Conservation (phyloP, 2,888 invertebrate genomes). For the Ormyrus pomaceus region DNA sequence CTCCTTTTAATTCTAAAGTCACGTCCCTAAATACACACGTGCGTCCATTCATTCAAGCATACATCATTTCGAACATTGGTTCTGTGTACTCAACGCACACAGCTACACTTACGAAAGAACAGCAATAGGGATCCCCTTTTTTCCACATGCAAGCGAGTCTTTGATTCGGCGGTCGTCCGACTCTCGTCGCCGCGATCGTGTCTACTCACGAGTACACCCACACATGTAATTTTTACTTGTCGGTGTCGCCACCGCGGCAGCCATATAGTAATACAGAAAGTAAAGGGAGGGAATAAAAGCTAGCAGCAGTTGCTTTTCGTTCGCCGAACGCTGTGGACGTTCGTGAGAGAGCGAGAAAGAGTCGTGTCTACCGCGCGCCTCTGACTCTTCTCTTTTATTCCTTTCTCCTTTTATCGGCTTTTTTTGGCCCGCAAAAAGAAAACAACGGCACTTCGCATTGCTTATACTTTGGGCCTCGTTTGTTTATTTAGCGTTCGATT, state of each 20-base stretch:
- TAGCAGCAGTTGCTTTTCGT: slow-evolving; percentile 48
- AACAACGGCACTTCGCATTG: neutral
- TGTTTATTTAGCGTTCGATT: neutral
- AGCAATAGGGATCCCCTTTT: neutral
- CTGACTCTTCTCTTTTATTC: neutral
- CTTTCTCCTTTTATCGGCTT: neutral
- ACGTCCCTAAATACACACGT: slow-evolving; percentile 19
- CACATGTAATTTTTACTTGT: slow-evolving; percentile 3
- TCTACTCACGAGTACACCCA: neutral
- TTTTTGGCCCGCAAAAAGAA: neutral
- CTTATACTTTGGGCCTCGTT: neutral
- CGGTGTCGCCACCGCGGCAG: neutral
- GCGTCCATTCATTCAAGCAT: neutral
- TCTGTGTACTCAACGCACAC: neutral
- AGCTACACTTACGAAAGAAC: neutral
- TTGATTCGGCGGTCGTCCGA: slow-evolving; percentile 21
- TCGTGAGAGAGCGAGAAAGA: neutral
- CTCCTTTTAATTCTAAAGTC: slow-evolving; percentile 5
- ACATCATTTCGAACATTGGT: neutral
- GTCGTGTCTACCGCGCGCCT: neutral
- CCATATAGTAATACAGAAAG: slow-evolving; percentile 7
- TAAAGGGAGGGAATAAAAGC: neutral
- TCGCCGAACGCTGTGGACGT: slow-evolving; percentile 45
- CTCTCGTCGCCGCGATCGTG: neutral
- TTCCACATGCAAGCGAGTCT: neutral